Evolutionary conservation across 2,797 vertebrate genomes (phyloP).

Genomic region (Scomberomorus guttatus): DNA sequence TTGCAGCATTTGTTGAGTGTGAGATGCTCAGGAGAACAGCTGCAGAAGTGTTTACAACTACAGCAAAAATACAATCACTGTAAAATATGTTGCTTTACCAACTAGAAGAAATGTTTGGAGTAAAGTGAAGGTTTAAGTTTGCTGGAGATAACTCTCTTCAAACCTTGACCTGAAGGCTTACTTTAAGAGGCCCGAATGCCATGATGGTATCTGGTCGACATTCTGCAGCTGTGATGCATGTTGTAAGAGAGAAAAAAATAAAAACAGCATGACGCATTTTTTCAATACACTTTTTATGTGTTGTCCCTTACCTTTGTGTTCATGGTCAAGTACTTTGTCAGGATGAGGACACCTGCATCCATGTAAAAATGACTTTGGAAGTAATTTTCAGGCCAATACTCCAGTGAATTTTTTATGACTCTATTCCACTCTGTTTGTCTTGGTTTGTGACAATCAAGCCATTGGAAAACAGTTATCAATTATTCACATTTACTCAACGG

Average conservation of each 20-base stretch:
- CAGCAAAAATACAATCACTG: conserved; percentile 31
- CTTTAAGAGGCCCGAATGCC: conserved; percentile 44
- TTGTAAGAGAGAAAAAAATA: conserved; percentile 17
- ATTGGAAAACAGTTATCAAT: conserved; percentile 94
- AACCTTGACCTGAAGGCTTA: conserved; percentile 60
- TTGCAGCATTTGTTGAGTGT: conserved; percentile 18
- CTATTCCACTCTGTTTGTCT: conserved; percentile 97
- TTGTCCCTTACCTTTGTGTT: conserved; percentile 42
- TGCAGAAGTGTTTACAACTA: conserved; percentile 42
- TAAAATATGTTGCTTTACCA: conserved; percentile 43
- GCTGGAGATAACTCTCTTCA: conserved; percentile 60
- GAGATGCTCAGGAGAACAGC: conserved; percentile 25
- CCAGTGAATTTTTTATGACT: conserved; percentile 97
- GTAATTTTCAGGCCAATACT: conserved; percentile 91
- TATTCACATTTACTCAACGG: conserved; percentile 94
- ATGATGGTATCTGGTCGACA: conserved; percentile 56
- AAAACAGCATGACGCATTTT: not conserved
- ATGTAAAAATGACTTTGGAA: conserved; percentile 91
- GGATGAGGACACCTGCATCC: conserved; percentile 73
- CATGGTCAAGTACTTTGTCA: conserved; percentile 45
- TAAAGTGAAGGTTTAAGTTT: conserved; percentile 47
- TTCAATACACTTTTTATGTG: conserved; percentile 24
- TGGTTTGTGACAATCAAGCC: conserved; percentile 95
- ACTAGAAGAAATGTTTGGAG: conserved; percentile 66
- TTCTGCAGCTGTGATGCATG: conserved; percentile 39